Conservation (phyloP, 1,140 invertebrate genomes). For the Trissolcus basalis region DNA sequence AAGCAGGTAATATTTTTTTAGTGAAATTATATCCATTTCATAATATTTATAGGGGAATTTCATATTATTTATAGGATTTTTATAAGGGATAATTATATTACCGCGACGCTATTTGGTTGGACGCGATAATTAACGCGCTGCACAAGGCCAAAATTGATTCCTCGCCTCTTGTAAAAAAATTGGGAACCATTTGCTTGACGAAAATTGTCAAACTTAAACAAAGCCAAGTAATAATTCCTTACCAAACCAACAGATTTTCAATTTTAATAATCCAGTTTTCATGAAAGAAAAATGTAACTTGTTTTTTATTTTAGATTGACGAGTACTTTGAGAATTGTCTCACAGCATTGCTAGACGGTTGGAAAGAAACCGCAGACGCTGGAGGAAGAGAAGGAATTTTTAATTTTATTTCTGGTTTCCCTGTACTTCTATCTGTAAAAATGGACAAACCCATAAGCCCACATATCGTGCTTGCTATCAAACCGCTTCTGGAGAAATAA, state of each 20-base stretch:
- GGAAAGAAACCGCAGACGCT: constrained; percentile 64
- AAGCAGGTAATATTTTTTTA: too few relatives aligned
- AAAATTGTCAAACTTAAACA: constrained; percentile 63
- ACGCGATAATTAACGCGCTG: constrained; percentile 66
- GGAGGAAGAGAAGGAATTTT: constrained; percentile 67
- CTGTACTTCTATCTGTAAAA: constrained; percentile 62
- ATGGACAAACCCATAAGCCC: constrained; percentile 65
- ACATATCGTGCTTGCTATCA: constrained; percentile 66
- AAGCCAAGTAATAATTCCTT: constrained; percentile 60
- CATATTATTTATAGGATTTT: too few relatives aligned
- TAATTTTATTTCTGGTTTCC: constrained; percentile 67
- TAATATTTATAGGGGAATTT: too few relatives aligned
- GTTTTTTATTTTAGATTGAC: constrained; percentile 58
- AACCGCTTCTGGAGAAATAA: constrained; percentile 71
- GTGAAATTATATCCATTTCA: too few relatives aligned
- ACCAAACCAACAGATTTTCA: too few relatives aligned
- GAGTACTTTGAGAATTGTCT: constrained; percentile 69
- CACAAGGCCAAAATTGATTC: constrained; percentile 69
- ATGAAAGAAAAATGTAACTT: too few relatives aligned
- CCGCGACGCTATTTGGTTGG: constrained; percentile 66
- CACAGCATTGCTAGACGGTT: constrained; percentile 66
- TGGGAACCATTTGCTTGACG: constrained; percentile 66
- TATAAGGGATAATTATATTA: too few relatives aligned
- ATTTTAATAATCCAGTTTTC: too few relatives aligned
- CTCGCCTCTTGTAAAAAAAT: constrained; percentile 66